These are phyloP conservation scores for Rousettus madagascariensis DNA, from an alignment of 2,797 vertebrate genomes.

Conservation along the genomic window DNA sequence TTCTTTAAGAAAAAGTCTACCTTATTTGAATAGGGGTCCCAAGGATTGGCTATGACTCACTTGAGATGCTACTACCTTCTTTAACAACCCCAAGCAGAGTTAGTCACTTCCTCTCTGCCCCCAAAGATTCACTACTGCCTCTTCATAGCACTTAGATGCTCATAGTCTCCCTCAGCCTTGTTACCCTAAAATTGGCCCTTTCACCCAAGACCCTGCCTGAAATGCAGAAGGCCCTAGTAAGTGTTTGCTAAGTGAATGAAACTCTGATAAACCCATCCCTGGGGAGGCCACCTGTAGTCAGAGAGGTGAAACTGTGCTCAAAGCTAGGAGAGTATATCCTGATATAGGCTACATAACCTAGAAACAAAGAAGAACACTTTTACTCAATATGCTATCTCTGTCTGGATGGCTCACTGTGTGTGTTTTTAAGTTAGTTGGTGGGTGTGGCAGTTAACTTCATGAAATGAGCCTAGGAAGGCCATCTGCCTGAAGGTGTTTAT, in stretches of 20 bases:
- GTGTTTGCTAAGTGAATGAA: background rate
- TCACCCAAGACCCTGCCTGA: background rate
- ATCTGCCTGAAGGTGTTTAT: background rate
- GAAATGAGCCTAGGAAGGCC: background rate
- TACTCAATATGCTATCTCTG: background rate
- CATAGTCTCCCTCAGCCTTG: accelerated
- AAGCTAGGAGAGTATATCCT: background rate
- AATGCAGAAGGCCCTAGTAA: background rate
- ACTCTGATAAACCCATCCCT: background rate
- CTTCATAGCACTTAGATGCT: background rate
- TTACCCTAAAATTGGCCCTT: background rate
- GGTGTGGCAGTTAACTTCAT: background rate
- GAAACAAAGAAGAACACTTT: background rate
- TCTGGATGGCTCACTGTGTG: accelerated
- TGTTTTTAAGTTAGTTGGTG: background rate
- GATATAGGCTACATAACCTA: accelerated
- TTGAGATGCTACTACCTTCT: background rate
- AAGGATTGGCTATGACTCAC: background rate
- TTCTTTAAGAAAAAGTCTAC: background rate
- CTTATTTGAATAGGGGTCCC: background rate
- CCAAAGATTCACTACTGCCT: background rate
- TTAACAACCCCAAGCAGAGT: background rate
- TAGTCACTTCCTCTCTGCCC: background rate
- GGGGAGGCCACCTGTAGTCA: background rate
- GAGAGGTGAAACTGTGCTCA: background rate